These are phyloP conservation scores for Hormaphis cornu DNA, from an alignment of 1,140 invertebrate species.

Conservation along the genomic window DNA sequence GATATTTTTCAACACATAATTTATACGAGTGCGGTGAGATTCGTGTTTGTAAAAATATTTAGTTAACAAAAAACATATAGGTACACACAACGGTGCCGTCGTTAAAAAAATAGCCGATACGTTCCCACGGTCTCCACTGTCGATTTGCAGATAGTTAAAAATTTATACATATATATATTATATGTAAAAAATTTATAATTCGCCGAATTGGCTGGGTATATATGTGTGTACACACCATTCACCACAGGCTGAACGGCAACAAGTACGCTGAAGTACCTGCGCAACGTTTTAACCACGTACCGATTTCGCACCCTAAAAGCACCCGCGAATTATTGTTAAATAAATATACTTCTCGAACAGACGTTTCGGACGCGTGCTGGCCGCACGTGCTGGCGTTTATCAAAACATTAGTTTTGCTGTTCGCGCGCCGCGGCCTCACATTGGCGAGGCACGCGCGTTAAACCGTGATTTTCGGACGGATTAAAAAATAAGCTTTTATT, in stretches of 20 bases:
- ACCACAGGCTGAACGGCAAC: neutral
- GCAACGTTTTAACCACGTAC: neutral
- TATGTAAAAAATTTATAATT: conserved; percentile 13
- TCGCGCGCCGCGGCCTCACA: too few relatives aligned
- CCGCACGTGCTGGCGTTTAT: conserved; percentile 1
- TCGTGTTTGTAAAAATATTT: conserved; percentile 1
- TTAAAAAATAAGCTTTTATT: neutral
- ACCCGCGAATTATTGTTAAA: conserved; percentile 11
- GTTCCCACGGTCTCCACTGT: neutral
- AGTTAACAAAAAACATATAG: neutral
- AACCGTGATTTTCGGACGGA: neutral
- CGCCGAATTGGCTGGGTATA: neutral
- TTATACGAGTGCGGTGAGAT: neutral
- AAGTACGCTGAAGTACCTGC: conserved; percentile 16
- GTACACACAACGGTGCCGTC: neutral
- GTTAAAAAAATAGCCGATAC: neutral
- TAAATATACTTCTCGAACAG: conserved; percentile 4
- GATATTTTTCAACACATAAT: too few relatives aligned
- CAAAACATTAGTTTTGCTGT: conserved; percentile 20
- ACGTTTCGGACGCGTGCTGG: neutral
- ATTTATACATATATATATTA: too few relatives aligned
- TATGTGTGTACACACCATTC: too few relatives aligned
- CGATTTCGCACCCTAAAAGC: conserved; percentile 13
- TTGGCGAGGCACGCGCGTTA: neutral
- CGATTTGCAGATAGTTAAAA: neutral